Percentiles rank a stretch among this genome's conserved stretches.
Conservation (phyloP, 2,113 vertebrate species). For the Empidonax alnorum region DNA sequence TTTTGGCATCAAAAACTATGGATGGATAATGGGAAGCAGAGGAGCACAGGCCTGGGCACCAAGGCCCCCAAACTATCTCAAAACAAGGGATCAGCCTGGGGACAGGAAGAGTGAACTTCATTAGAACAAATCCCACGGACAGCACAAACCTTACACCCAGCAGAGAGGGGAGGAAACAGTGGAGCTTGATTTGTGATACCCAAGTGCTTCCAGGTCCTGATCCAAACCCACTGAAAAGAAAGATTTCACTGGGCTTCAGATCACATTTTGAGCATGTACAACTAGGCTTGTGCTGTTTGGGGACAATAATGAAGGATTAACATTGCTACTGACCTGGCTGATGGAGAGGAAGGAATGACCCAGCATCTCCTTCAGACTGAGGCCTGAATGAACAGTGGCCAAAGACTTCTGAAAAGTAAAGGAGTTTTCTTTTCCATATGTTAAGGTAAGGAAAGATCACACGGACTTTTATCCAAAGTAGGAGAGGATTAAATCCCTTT, state of each 20-base stretch:
- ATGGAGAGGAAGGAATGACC: background rate
- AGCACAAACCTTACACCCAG: slow-evolving; percentile 2
- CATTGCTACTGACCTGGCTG: background rate
- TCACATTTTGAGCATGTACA: background rate
- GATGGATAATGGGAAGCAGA: slow-evolving; percentile 76
- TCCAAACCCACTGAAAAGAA: background rate
- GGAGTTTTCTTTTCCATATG: background rate
- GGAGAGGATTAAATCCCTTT: background rate
- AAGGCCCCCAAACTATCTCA: slow-evolving; percentile 52
- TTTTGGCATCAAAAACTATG: slow-evolving; percentile 55
- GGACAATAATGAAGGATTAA: background rate
- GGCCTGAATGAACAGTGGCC: background rate
- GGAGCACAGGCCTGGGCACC: slow-evolving; percentile 53
- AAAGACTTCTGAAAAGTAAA: background rate
- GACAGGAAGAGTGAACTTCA: slow-evolving; percentile 35
- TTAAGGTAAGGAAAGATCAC: background rate
- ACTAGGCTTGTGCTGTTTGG: background rate
- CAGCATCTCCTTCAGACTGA: background rate
- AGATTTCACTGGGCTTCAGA: background rate
- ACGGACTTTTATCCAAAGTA: background rate
- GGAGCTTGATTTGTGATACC: background rate
- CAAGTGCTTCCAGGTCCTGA: background rate
- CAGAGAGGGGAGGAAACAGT: background rate
- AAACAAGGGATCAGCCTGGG: slow-evolving; percentile 52
- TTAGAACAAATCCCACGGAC: slow-evolving; percentile 10